These are phyloP conservation scores for Lethocerus indicus DNA, from an alignment of 1,140 invertebrate species.

Conservation along the genomic window DNA sequence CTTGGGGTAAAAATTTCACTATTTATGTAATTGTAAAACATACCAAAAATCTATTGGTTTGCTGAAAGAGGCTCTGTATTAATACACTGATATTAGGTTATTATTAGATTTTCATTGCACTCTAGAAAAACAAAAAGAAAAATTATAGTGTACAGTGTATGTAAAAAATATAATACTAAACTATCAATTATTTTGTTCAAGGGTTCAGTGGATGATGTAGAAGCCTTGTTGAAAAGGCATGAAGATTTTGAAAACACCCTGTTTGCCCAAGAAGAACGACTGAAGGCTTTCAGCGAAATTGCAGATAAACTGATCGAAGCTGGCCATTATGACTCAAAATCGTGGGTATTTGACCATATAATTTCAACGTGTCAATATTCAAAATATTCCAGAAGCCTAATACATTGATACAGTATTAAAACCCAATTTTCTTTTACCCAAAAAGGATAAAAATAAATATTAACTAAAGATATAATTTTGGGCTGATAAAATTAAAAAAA, in stretches of 20 bases:
- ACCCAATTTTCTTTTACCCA: too few species aligned
- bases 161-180: background rate
- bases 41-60: background rate
- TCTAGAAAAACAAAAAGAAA: too few species aligned
- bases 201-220: slow-evolving; percentile 86
- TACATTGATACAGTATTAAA: too few species aligned
- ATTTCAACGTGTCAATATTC: too few species aligned
- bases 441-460: too few species aligned
- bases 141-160: too few species aligned
- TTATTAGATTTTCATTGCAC: too few species aligned
- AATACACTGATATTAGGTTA: too few species aligned
- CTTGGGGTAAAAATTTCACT: slow-evolving; percentile 48
- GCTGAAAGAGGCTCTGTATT: too few species aligned
- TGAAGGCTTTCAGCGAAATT: slow-evolving; percentile 70
- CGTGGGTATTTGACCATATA: slow-evolving; percentile 35
- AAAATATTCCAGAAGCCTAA: too few species aligned
- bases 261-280: slow-evolving; percentile 79
- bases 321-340: slow-evolving; percentile 70
- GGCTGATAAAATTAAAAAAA: too few species aligned
- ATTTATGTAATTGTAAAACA: background rate
- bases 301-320: slow-evolving; percentile 69
- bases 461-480: too few species aligned
- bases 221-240: slow-evolving; percentile 83
- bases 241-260: slow-evolving; percentile 89
- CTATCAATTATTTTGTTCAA: slow-evolving; percentile 22